Evolutionary conservation across 2,797 vertebrate species (phyloP).

Genomic region (Parauchenoglanis punctatus): DNA sequence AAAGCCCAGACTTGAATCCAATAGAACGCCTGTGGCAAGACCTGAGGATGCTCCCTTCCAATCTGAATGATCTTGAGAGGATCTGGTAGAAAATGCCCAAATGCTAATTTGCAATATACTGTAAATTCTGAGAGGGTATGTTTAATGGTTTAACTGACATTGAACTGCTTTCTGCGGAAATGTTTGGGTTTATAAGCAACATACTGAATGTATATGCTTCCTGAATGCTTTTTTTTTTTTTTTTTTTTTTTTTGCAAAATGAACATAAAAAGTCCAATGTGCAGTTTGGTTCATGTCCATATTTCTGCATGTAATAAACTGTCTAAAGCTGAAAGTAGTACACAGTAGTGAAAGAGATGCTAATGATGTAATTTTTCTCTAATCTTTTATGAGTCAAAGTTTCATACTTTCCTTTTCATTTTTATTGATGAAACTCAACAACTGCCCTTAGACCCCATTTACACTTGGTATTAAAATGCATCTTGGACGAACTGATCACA

Average conservation of each 20-base stretch:
- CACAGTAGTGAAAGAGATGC: not conserved
- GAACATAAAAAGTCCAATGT: not conserved
- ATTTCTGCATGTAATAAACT: not conserved
- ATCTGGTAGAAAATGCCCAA: not conserved
- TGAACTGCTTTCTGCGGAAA: not conserved
- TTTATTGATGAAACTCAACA: not conserved
- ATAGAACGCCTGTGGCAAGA: not conserved
- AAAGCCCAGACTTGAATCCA: not conserved
- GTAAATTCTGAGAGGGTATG: not conserved
- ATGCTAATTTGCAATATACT: not conserved
- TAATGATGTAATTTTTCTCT: not conserved
- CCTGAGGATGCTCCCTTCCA: not conserved
- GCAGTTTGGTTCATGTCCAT: not conserved
- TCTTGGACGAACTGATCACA: too few species aligned
- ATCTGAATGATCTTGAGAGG: not conserved
- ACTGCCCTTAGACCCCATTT: not conserved
- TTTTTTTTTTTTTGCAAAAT: not conserved
- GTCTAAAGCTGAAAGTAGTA: not conserved
- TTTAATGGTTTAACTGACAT: not conserved
- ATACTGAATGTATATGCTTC: not conserved
- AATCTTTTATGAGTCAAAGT: not conserved
- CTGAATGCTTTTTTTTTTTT: not conserved
- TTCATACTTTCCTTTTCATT: not conserved
- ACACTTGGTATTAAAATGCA: too few species aligned
- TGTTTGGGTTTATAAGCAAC: not conserved